A percentile compares a stretch with the other conserved stretches of the same genome.
phyloP scores from a whole-genome alignment of 2,113 vertebrate species.

The Bombycilla garrulus region DNA sequence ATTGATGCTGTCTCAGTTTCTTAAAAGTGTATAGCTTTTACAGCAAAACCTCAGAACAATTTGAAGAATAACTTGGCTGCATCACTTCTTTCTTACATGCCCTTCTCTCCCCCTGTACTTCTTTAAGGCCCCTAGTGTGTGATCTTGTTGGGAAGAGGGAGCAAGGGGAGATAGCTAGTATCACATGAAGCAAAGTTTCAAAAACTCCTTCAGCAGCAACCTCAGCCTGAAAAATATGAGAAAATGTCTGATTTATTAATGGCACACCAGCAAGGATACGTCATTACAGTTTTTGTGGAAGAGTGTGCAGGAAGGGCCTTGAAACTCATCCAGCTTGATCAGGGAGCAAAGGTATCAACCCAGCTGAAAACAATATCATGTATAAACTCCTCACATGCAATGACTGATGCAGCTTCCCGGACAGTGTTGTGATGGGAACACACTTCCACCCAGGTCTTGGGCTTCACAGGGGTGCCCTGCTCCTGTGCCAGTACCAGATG shows the following conservation, averaged over 20 bases:
- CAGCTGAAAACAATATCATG: fast-evolving
- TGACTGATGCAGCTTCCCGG: not conserved
- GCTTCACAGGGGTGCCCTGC: too few relatives aligned
- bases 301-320: not conserved
- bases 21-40: not conserved
- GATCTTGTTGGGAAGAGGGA: not conserved
- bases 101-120: not conserved
- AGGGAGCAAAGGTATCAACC: too few relatives aligned
- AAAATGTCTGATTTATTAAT: not conserved
- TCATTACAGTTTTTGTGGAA: not conserved
- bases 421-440: not conserved
- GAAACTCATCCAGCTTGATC: not conserved
- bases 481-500: fast-evolving
- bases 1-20: not conserved
- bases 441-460: fast-evolving
- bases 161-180: not conserved
- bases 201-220: not conserved
- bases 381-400: not conserved
- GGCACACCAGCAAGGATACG: not conserved
- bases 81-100: not conserved
- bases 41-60: not conserved
- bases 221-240: not conserved
- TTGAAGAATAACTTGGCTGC: not conserved
- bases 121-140: not conserved
- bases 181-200: not conserved